A percentile compares a stretch with the other conserved stretches of the same genome.
phyloP scores from a whole-genome alignment of 2,113 vertebrate species.

The Tyrannus savana region DNA sequence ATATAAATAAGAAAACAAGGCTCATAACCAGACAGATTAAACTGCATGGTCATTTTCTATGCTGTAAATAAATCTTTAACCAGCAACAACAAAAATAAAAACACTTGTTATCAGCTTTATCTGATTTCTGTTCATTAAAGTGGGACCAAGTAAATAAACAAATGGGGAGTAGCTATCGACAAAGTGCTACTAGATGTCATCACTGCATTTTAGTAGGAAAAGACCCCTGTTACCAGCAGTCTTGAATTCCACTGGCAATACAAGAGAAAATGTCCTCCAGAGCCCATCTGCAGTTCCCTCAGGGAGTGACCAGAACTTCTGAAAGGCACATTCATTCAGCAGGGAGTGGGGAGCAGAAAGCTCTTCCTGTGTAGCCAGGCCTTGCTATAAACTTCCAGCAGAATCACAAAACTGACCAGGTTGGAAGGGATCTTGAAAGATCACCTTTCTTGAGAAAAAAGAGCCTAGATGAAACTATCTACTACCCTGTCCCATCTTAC shows the following conservation, averaged over 20 bases:
- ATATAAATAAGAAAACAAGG: not conserved
- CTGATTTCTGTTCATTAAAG: not conserved
- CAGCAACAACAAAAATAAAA: not conserved
- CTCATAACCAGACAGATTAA: not conserved
- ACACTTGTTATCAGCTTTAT: not conserved
- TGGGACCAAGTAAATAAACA: not conserved
- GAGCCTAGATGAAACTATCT: not conserved
- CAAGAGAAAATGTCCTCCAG: not conserved
- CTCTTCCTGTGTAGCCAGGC: not conserved
- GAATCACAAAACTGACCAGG: not conserved
- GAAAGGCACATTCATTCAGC: rapidly evolving
- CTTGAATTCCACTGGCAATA: not conserved
- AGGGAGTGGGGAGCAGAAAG: not conserved
- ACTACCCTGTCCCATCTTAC: too few relatives aligned
- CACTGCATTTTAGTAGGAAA: not conserved
- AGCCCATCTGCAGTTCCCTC: not conserved
- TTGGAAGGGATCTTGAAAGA: not conserved
- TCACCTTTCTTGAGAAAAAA: not conserved
- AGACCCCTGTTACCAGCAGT: not conserved
- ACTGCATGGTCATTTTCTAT: not conserved
- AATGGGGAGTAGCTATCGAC: not conserved
- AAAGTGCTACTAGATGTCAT: not conserved
- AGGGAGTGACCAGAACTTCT: not conserved
- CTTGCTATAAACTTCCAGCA: not conserved
- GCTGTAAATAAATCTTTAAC: not conserved